Conservation (phyloP, 2,888 invertebrate species). For the Papilio gigon region DNA sequence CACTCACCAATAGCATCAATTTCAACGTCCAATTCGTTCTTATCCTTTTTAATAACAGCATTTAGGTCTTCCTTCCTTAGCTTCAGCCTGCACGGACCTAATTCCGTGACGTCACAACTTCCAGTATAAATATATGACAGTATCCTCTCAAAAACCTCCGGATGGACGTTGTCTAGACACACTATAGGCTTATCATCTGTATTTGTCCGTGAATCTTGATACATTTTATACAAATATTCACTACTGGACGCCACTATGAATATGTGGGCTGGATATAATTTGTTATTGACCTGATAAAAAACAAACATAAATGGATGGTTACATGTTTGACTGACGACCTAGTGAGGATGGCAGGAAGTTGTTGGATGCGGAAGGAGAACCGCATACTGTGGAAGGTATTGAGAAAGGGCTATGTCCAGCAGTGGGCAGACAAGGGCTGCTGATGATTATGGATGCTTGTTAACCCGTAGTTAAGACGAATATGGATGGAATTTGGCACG, state of each 20-base stretch:
- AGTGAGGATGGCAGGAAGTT: too few relatives aligned
- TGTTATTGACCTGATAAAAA: constrained; percentile 78
- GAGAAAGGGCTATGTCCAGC: too few relatives aligned
- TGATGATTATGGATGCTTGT: too few relatives aligned
- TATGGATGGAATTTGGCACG: too few relatives aligned
- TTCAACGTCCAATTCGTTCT: constrained; percentile 57
- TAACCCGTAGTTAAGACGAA: too few relatives aligned
- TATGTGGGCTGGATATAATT: constrained; percentile 86
- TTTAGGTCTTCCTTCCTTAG: constrained; percentile 71
- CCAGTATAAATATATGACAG: constrained; percentile 86
- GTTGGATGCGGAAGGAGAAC: too few relatives aligned
- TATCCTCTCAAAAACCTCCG: constrained; percentile 87
- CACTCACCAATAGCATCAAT: constrained; percentile 60
- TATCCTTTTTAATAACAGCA: constrained; percentile 59
- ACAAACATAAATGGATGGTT: neutral
- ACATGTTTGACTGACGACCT: too few relatives aligned
- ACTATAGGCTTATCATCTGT: constrained; percentile 68
- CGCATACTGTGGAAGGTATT: too few relatives aligned
- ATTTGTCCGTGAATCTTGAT: constrained; percentile 62
- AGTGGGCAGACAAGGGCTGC: too few relatives aligned
- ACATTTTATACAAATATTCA: constrained; percentile 83
- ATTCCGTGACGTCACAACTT: constrained; percentile 82
- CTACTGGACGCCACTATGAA: constrained; percentile 86
- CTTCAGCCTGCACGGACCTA: constrained; percentile 77
- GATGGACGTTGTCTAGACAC: constrained; percentile 79